Evolutionary conservation across 35 echinoderm and acorn worm genomes (phyloP), one percentile per base, ranked within the genome.

Genomic region (Lytechinus variegatus): DNA sequence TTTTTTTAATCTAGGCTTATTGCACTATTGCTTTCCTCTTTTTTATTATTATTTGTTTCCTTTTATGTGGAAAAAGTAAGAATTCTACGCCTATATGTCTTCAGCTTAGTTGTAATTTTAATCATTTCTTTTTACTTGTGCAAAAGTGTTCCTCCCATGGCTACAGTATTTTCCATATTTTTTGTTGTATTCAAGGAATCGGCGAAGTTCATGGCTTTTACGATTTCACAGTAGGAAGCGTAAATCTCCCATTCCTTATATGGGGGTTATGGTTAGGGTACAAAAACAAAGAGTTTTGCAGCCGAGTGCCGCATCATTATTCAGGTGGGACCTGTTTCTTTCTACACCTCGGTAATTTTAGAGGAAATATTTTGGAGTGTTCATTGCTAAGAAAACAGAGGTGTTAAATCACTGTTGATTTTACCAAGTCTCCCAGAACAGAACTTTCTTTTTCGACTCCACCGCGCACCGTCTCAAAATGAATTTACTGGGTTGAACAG

Each of bases 391-490:
- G 54, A 93, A 54, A 93, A 93, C 55, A 93, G 24, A 56, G 92
- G 92, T 93, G 92, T 93, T 55, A 93, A 93, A 55, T 54, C 55
- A 27, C 27, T 93, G 92, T 93, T 93, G 14, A 93, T 24, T 27
- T 27, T 93, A 28, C 54, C 53, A 93, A 93, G 52, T 57, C 92
- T 93, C 92, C 92, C 92, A 93, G 92, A 93, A 93, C 92, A 53
- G 57, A 79, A 93, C 92, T 55, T 54, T 93, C 29, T 93, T 55
- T n/a, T 79, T 79, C n/a, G 9, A 28, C 28, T 89, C 28, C 11
- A 90, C 66, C 66, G n/a, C n/a, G 33, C n/a, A n/a, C 66, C 66
- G 19, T 16, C 66, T 79, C 66, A 79, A 79, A 54, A 52, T 9
- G 87, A 54, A 90, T 90, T 90, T 52, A 90, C 9, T 28, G 14